Conservation (phyloP, 2,113 vertebrate species). For the Sturnira hondurensis region DNA sequence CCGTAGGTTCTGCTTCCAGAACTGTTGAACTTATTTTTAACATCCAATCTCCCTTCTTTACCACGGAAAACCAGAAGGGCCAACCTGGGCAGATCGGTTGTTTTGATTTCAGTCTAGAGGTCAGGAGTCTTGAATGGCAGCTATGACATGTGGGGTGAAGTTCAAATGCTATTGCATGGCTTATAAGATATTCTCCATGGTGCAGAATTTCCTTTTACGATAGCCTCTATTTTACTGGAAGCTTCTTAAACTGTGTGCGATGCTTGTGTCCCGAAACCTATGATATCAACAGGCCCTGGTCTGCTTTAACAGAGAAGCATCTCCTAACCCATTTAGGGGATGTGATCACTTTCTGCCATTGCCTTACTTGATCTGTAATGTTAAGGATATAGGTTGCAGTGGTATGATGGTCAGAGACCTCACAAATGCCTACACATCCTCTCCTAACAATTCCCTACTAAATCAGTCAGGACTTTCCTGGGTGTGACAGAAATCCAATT, state of each 20-base stretch:
- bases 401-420: not conserved
- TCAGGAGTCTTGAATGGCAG: not conserved
- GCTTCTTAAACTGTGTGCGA: not conserved
- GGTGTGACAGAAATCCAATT: conserved; percentile 37
- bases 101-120: not conserved
- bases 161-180: not conserved
- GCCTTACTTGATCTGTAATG: not conserved
- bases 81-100: not conserved
- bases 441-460: not conserved
- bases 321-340: not conserved
- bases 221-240: not conserved
- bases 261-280: not conserved
- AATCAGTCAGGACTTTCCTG: not conserved
- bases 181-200: not conserved
- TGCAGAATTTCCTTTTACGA: not conserved
- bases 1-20: not conserved
- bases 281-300: not conserved
- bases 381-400: not conserved
- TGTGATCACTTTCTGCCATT: not conserved
- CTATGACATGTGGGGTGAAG: not conserved
- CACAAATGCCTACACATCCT: not conserved
- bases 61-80: not conserved
- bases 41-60: not conserved
- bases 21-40: not conserved
- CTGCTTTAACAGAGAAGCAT: not conserved